Base-by-base conservation (phyloP, 1,140 invertebrate species). In the Aradophagus sp. region DNA sequence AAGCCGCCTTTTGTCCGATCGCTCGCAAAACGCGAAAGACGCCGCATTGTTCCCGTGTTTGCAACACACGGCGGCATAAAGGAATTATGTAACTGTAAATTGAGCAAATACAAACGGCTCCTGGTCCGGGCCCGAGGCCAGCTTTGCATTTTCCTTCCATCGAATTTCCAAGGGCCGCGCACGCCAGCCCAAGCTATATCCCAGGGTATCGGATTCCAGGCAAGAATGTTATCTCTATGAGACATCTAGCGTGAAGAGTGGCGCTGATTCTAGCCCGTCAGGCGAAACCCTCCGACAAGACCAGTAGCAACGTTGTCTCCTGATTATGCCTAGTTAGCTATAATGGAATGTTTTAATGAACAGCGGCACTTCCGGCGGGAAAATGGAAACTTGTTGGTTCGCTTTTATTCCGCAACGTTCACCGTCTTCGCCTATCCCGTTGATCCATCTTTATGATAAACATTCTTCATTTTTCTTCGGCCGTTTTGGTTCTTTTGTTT, bases 81-180 rank as follows among this genome's bases (percentile, higher is more conserved):
- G 62, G 66, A 81, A 83, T 81, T 80, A 81, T 73, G 75, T 80
- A 84, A 81, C 81, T 83, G 82, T 84, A 83, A 84, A 84, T 84
- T 83, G 81, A 81, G 79, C 82, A 82, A 82, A 82, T 81, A 84
- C 79, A 83, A 84, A 70, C 73, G 59, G 73, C 55, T 68, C 58
- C 55, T 55, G 69, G 55, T 66, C 63, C 58, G 39, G 20, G 48
- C 55, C 42, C 27, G 52, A 48, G 52, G 59, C 72, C 72, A 36
- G 74, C 62, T 73, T 78, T 77, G 73, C 69, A 77, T 78, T 79
- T 80, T 77, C 69, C 61, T 61, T 80, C 61, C 66, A 69, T 72
- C 50, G 29, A 35, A 75, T 72, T 66, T 62, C 45, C 55, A 48
- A 55, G 15, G 56, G 62, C 68, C 53, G 48, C 29, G 45, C 32